Base-by-base conservation (phyloP, 2,888 invertebrate genomes). In the Idaea biselata region DNA sequence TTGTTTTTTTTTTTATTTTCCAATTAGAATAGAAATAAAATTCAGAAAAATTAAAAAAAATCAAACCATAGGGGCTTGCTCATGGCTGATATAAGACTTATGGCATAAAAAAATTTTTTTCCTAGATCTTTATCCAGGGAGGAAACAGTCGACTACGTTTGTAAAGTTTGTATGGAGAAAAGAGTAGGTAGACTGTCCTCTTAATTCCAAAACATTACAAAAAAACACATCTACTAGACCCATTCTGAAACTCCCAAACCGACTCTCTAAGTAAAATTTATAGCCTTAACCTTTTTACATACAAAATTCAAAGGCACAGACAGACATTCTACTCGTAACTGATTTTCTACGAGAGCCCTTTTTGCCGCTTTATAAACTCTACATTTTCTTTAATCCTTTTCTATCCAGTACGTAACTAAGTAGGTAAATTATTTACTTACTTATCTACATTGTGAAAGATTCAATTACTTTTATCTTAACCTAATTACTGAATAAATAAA, bases 161-260 rank as follows among this genome's bases (percentile, higher is more conserved):
- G n/a, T n/a, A n/a, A n/a, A n/a, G n/a, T n/a, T n/a, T n/a, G n/a
- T n/a, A n/a, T n/a, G n/a, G n/a, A n/a, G n/a, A n/a, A n/a, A n/a
- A n/a, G n/a, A n/a, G n/a, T n/a, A n/a, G n/a, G n/a, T n/a, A n/a
- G n/a, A n/a, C n/a, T n/a, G n/a, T n/a, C n/a, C n/a, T n/a, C n/a
- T n/a, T n/a, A 44, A 44, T 14, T 44, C 14, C 14, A 44, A 14
- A 44, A 44, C 44, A 44, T 44, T 44, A 14, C 14, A 8, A 44
- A 44, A 32, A 44, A 33, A 44, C 8, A 44, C 44, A 3, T 56
- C 4, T 5, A 56, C 56, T 18, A 14, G 11, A 18, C 17, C 8
- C 56, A 56, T 11, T 18, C 18, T 56, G 16, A 56, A 56, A 56
- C 18, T 56, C 56, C 18, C 56, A 56, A 56, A 56, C 16, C 16